These are phyloP conservation scores for Yponomeuta malinellus DNA, from an alignment of 2,888 invertebrate genomes.

Conservation along the genomic window DNA sequence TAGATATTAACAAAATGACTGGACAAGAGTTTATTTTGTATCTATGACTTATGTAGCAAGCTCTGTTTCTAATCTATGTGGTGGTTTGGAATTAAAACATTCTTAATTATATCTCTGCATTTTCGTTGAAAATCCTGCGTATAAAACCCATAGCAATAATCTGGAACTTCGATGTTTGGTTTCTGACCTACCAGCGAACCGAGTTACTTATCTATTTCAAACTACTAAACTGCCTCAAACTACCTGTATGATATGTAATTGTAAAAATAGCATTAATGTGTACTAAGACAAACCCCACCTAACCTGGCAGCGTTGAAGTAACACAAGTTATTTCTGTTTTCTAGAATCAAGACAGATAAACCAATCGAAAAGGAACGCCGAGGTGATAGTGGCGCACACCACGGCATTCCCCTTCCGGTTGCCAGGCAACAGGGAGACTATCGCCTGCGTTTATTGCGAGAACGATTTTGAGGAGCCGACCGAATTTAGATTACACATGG, in stretches of 20 bases:
- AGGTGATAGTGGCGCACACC: slow-evolving; percentile 57
- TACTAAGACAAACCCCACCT: neutral
- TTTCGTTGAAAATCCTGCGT: too few species aligned
- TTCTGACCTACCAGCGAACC: too few species aligned
- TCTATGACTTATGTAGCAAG: too few species aligned
- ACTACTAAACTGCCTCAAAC: too few species aligned
- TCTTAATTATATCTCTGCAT: too few species aligned
- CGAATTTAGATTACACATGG: slow-evolving; percentile 54
- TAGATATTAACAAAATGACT: too few species aligned
- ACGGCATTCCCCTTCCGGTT: slow-evolving; percentile 68
- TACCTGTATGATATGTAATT: neutral
- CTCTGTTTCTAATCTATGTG: too few species aligned
- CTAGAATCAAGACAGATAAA: neutral
- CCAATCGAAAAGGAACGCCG: slow-evolving; percentile 40
- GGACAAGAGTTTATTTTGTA: too few species aligned
- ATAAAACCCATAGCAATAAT: too few species aligned
- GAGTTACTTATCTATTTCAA: too few species aligned
- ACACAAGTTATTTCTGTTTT: slow-evolving; percentile 3
- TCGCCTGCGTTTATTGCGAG: slow-evolving; percentile 66
- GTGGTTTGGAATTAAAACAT: too few species aligned
- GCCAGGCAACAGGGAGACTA: slow-evolving; percentile 48
- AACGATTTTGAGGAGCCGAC: slow-evolving; percentile 50
- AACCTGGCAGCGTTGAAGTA: slow-evolving; percentile 1
- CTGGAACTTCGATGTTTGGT: too few species aligned
- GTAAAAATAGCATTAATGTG: neutral